Percentiles rank a stretch among this genome's conserved stretches.
Conservation (phyloP, 2,888 invertebrate species). For the Resseliella maxima region DNA sequence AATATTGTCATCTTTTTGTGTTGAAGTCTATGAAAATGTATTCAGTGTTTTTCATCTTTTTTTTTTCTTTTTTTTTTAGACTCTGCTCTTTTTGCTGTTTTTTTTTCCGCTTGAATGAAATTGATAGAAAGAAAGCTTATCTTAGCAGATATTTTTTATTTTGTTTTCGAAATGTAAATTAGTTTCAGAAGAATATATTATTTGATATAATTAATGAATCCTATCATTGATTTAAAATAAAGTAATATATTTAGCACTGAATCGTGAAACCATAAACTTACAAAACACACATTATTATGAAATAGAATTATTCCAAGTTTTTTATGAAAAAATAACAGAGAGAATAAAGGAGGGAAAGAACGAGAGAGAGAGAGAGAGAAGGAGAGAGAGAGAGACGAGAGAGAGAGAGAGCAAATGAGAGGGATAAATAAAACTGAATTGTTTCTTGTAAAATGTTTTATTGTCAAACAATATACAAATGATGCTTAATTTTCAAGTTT, state of each 20-base stretch:
- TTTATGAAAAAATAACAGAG: too few species aligned
- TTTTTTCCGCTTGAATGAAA: too few species aligned
- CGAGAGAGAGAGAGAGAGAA: too few species aligned
- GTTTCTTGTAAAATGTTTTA: background rate
- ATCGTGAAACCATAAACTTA: background rate
- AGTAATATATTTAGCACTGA: background rate
- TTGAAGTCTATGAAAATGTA: conserved; percentile 18
- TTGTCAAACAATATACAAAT: conserved; percentile 44
- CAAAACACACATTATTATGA: background rate
- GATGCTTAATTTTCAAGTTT: conserved; percentile 54
- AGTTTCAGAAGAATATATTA: too few species aligned
- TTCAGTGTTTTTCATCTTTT: background rate
- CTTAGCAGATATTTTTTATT: background rate
- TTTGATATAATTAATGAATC: too few species aligned
- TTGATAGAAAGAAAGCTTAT: background rate
- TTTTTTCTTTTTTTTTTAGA: background rate
- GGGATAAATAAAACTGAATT: too few species aligned
- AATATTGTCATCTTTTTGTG: conserved; percentile 22
- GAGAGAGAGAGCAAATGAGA: background rate
- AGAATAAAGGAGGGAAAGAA: too few species aligned
- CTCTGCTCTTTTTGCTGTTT: background rate
- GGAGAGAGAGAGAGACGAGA: too few species aligned
- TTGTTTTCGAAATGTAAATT: too few species aligned
- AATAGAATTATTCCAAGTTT: background rate
- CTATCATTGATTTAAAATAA: background rate